Evolutionary conservation across 2,888 invertebrate genomes (phyloP), one percentile per base, ranked within the genome.

Genomic region (Chloroclysta siterata): DNA sequence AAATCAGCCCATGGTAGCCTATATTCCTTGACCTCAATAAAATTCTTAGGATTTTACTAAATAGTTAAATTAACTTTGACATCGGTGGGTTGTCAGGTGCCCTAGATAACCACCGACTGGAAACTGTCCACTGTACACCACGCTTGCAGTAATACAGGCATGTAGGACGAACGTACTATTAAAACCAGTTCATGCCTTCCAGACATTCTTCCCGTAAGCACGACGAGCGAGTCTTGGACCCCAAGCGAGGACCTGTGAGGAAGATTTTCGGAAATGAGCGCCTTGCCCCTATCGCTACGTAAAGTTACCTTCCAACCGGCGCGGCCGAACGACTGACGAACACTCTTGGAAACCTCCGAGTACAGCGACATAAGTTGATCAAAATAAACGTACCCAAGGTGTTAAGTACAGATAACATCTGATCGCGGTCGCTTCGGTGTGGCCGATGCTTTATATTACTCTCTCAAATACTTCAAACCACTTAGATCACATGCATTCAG

Each of bases 241-340:
- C 93, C 75, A 91, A 88, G 82, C 90, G 92, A 74, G 92, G 91
- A 63, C 92, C 88, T 58, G 83, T 93, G 76, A 91, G 84, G 83
- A 92, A 88, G 78, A 81, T 87, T 58, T 80, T 92, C 59, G 83
- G 82, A 46, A 84, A 82, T 69, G 89, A 90, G 64, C 89, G 91
- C 2, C 81, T 93, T 29, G 81, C 91, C n/a, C 91, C 93, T 10
- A 89, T 93, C 53, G 83, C 87, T 41, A 89, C 90, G 0, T 86
- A 88, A 77, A 55, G 6, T 7, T 42, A 48, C 39, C 28, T 41
- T 22, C n/a, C 14, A 53, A 50, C 14, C 11, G 29, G 0, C 33
- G 36, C 36, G 15, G n/a, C 41, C 41, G 39, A 22, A 14, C 52
- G 41, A 52, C 36, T 39, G 52, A 8, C 22, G 17, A 44, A 39